Conservation (phyloP, 1,140 invertebrate species). For the Drosophila persimilis region DNA sequence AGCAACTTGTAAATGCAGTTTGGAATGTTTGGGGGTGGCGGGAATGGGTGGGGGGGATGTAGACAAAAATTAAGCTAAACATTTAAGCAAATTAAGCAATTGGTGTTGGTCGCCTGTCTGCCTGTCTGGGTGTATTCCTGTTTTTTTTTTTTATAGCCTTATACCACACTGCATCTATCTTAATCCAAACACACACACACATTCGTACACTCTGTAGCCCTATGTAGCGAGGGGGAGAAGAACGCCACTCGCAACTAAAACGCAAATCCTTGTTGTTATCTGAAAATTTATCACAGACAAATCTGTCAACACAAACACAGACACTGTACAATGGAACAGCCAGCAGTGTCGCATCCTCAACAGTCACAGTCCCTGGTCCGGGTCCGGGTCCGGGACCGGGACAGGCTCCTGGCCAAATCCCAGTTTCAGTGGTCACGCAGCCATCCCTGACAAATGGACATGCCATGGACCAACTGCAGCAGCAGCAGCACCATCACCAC, state of each 20-base stretch:
- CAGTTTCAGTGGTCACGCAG: slow-evolving; percentile 41
- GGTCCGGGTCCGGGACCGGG: slow-evolving; percentile 9
- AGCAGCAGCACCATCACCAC: slow-evolving; percentile 61
- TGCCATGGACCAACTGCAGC: slow-evolving; percentile 72
- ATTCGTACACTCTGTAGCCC: background rate
- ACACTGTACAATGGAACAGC: slow-evolving; percentile 71
- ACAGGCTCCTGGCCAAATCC: background rate
- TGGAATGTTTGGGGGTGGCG: background rate
- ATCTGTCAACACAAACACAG: slow-evolving; percentile 80
- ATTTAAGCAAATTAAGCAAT: slow-evolving; percentile 47
- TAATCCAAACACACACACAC: slow-evolving; percentile 34
- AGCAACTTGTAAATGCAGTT: slow-evolving; percentile 42
- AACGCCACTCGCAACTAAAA: slow-evolving; percentile 65
- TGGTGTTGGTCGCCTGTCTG: slow-evolving; percentile 72
- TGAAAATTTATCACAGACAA: slow-evolving; percentile 82
- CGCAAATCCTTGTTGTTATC: slow-evolving; percentile 80
- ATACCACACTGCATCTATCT: slow-evolving; percentile 33
- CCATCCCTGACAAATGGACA: slow-evolving; percentile 77
- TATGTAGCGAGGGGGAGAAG: slow-evolving; percentile 18
- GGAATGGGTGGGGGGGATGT: slow-evolving; percentile 1
- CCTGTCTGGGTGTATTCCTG: slow-evolving; percentile 9
- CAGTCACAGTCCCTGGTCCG: slow-evolving; percentile 46
- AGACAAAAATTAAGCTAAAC: slow-evolving; percentile 42
- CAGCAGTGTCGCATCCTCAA: slow-evolving; percentile 31
- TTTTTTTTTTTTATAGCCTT: slow-evolving; percentile 25